Evolutionary conservation across 2,113 vertebrate genomes (phyloP).

Genomic region (Sander lucioperca): DNA sequence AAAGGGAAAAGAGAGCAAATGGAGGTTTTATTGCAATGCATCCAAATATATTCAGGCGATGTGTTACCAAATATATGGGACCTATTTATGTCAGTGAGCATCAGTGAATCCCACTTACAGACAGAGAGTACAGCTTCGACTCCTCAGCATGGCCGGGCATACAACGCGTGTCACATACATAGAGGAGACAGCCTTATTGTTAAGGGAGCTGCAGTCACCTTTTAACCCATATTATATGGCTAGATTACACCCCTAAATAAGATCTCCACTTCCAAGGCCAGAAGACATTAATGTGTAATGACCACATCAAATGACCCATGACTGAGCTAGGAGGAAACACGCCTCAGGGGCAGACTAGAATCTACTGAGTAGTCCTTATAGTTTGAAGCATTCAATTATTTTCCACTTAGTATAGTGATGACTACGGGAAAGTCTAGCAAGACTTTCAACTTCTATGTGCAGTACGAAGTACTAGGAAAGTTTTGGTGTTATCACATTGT

Average conservation of each 20-base stretch:
- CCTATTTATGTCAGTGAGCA: slow-evolving; percentile 85
- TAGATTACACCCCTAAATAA: slow-evolving; percentile 47
- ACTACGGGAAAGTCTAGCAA: slow-evolving; percentile 35
- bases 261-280: slow-evolving; percentile 35
- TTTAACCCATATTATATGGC: slow-evolving; percentile 54
- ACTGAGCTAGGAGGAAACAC: slow-evolving; percentile 30
- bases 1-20: slow-evolving; percentile 53
- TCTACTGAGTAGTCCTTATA: slow-evolving; percentile 26
- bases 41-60: slow-evolving; percentile 80
- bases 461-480: neutral
- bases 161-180: slow-evolving; percentile 19
- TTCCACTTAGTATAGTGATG: slow-evolving; percentile 33
- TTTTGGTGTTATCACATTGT: slow-evolving; percentile 32
- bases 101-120: slow-evolving; percentile 80
- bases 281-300: slow-evolving; percentile 47
- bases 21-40: slow-evolving; percentile 72
- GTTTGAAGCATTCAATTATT: slow-evolving; percentile 48
- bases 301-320: slow-evolving; percentile 54
- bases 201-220: slow-evolving; percentile 29
- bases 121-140: slow-evolving; percentile 65
- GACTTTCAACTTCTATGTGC: neutral
- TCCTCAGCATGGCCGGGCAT: slow-evolving; percentile 47
- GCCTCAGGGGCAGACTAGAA: slow-evolving; percentile 21
- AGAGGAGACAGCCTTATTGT: slow-evolving; percentile 20
- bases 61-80: slow-evolving; percentile 83